These are phyloP conservation scores for Trichonephila clavata DNA, from an alignment of 1,140 invertebrate genomes.

Conservation along the genomic window DNA sequence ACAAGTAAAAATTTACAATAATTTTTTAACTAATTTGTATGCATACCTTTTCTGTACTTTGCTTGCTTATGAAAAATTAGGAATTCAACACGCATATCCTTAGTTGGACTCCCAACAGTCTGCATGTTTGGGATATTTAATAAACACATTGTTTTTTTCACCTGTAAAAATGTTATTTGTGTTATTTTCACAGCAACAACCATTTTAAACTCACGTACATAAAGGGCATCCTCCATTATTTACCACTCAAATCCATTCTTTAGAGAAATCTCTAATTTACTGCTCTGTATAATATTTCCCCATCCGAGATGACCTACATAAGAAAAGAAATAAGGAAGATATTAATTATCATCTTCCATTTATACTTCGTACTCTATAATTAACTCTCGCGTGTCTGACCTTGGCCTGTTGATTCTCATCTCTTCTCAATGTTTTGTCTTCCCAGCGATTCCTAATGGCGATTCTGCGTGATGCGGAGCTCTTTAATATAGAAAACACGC, in stretches of 20 bases:
- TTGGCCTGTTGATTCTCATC: slow-evolving; percentile 21
- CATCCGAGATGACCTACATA: not conserved
- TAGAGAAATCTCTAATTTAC: not conserved
- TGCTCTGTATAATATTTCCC: not conserved
- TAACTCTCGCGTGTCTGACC: not conserved
- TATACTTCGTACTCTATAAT: not conserved
- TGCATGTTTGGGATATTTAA: no score
- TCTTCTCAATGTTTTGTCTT: not conserved
- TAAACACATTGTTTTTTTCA: no score
- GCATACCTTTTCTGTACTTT: no score
- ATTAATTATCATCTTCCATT: slow-evolving; percentile 2
- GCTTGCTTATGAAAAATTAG: no score
- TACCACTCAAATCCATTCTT: not conserved
- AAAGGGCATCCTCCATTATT: not conserved
- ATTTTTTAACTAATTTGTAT: no score
- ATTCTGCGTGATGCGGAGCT: not conserved
- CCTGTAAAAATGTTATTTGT: no score
- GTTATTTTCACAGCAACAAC: not conserved
- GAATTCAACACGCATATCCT: no score
- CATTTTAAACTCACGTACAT: not conserved
- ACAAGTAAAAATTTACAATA: no score
- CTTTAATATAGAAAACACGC: no score
- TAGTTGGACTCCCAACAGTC: no score
- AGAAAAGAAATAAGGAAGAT: not conserved
- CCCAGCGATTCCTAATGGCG: not conserved